Conservation (phyloP, 2,797 vertebrate species). For the Euphonia xanthogaster region DNA sequence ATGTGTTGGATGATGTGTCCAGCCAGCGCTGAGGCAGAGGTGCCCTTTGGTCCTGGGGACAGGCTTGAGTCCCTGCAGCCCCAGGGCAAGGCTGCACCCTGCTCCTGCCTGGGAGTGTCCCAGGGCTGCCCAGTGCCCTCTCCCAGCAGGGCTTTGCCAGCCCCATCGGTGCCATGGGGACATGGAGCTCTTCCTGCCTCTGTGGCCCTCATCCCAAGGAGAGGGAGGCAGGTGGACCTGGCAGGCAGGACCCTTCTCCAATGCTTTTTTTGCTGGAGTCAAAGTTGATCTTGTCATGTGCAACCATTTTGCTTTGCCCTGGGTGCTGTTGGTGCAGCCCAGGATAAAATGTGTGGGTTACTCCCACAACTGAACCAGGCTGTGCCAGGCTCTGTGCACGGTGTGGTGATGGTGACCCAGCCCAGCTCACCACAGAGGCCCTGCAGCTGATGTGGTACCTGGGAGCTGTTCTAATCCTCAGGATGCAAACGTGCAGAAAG, state of each 20-base stretch:
- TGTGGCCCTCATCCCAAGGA: not conserved
- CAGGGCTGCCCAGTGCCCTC: not conserved
- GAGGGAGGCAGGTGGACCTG: not conserved
- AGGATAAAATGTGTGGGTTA: not conserved
- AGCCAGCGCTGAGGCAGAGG: rapidly evolving
- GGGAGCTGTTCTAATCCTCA: not conserved
- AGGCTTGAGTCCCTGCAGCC: not conserved
- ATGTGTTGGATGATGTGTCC: not conserved
- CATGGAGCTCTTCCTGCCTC: rapidly evolving
- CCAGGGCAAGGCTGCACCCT: not conserved
- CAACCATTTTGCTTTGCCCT: rapidly evolving
- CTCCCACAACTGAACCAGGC: rapidly evolving
- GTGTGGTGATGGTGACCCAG: rapidly evolving
- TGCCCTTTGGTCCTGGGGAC: not conserved
- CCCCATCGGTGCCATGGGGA: rapidly evolving
- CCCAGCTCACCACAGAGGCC: not conserved
- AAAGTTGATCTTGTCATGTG: not conserved
- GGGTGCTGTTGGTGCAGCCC: not conserved
- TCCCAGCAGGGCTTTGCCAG: not conserved
- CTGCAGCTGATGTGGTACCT: not conserved
- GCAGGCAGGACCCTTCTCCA: not conserved
- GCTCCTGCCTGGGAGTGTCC: not conserved
- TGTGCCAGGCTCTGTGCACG: not conserved
- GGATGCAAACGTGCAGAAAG: not conserved
- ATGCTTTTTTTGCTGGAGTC: not conserved